Conservation (phyloP, 2,797 vertebrate genomes). For the Muscicapa comitata region DNA sequence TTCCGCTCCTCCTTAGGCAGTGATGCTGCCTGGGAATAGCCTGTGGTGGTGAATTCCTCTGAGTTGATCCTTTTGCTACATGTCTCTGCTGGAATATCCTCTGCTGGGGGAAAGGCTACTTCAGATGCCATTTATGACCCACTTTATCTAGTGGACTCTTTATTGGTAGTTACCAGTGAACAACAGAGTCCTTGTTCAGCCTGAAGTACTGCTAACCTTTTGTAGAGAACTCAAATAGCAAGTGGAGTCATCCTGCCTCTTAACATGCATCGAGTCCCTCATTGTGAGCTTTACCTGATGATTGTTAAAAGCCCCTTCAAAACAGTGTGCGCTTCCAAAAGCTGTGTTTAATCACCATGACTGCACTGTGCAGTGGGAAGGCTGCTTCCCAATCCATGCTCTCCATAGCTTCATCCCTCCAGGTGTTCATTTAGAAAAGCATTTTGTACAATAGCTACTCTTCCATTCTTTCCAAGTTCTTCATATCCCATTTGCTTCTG, state of each 20-base stretch:
- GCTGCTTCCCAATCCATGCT: background rate
- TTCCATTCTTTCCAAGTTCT: background rate
- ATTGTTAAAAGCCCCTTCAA: background rate
- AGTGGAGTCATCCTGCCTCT: background rate
- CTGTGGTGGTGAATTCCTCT: background rate
- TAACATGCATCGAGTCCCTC: fast-evolving
- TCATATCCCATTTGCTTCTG: background rate
- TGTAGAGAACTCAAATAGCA: background rate
- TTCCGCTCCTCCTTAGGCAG: background rate
- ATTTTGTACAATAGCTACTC: background rate
- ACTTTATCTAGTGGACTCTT: background rate
- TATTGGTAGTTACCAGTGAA: background rate
- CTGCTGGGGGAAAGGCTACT: background rate
- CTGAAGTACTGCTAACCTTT: background rate
- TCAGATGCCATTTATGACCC: background rate
- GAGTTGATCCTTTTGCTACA: background rate
- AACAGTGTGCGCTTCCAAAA: background rate
- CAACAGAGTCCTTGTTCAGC: background rate
- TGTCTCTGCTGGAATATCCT: background rate
- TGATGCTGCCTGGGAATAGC: background rate
- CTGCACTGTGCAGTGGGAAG: background rate
- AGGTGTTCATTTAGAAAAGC: background rate
- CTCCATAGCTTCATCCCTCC: background rate
- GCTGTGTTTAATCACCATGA: background rate
- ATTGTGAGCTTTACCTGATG: background rate